These are phyloP conservation scores for Hylaea fasciaria DNA, from an alignment of 2,888 invertebrate genomes.

Conservation along the genomic window DNA sequence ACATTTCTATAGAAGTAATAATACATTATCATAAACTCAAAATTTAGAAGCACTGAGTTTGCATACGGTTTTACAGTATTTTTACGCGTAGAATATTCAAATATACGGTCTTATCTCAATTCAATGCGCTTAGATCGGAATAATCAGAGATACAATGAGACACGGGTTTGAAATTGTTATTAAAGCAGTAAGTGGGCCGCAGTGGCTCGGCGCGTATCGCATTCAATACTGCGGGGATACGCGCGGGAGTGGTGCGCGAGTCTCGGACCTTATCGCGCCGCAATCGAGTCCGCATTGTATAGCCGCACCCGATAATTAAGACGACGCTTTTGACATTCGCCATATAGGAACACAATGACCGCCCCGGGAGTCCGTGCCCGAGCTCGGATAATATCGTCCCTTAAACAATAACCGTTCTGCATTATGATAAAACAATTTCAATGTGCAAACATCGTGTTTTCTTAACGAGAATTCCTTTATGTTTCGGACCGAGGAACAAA, in stretches of 20 bases:
- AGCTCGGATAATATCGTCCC: conserved; percentile 79
- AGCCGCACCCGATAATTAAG: conserved; percentile 83
- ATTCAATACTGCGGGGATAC: conserved; percentile 66
- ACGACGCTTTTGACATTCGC: conserved; percentile 85
- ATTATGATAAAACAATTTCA: conserved; percentile 83
- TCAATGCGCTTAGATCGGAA: conserved; percentile 78
- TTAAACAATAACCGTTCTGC: conserved; percentile 81
- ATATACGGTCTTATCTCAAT: conserved; percentile 71
- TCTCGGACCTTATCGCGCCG: conserved; percentile 78
- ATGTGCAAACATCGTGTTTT: conserved; percentile 77
- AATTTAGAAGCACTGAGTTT: conserved; percentile 31
- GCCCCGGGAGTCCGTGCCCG: conserved; percentile 75
- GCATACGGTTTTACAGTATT: conserved; percentile 27
- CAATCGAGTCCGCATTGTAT: conserved; percentile 83
- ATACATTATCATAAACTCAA: conserved; percentile 1
- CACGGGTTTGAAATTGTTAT: conserved; percentile 81
- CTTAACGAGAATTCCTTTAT: conserved; percentile 76
- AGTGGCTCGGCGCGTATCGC: conserved; percentile 58
- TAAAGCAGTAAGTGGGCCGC: conserved; percentile 72
- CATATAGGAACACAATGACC: conserved; percentile 85
- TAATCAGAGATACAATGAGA: conserved; percentile 81
- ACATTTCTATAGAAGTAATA: not conserved
- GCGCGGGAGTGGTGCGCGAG: conserved; percentile 59
- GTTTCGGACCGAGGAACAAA: conserved; percentile 55
- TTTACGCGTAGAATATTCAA: conserved; percentile 53